A percentile compares a stretch with the other conserved stretches of the same genome.
Evolutionary conservation across 1,140 invertebrate species (phyloP).

Genomic region (Atta cephalotes): DNA sequence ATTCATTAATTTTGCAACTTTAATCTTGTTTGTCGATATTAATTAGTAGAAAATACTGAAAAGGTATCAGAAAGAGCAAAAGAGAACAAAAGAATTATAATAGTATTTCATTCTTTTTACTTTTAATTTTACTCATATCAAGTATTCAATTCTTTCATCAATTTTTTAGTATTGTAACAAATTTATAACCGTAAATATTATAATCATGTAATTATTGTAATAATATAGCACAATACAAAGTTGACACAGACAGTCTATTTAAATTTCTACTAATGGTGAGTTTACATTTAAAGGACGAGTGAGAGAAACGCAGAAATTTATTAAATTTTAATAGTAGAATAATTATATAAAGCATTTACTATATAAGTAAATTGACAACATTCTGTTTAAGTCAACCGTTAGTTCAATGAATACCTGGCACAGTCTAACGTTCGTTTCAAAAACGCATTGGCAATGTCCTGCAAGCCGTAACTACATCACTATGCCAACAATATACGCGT

Average conservation of each 20-base stretch:
- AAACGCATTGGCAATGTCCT: constrained; percentile 19
- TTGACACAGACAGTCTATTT: too few species aligned
- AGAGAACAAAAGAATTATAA: too few species aligned
- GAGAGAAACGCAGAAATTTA: not conserved
- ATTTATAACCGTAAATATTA: too few species aligned
- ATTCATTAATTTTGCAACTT: too few species aligned
- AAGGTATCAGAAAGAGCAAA: too few species aligned
- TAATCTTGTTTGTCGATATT: too few species aligned
- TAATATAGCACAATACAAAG: too few species aligned
- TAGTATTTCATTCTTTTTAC: too few species aligned
- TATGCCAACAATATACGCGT: not conserved
- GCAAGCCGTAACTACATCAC: not conserved
- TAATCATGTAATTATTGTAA: too few species aligned
- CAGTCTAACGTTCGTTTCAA: constrained; percentile 13
- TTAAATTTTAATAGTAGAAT: constrained; percentile 33
- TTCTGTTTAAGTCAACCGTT: not conserved
- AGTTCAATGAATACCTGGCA: constrained; percentile 2
- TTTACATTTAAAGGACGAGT: not conserved
- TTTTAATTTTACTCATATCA: too few species aligned
- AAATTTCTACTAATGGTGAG: not conserved
- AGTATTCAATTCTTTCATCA: too few species aligned
- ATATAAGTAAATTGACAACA: not conserved
- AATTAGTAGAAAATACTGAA: not conserved
- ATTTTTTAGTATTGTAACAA: too few species aligned
- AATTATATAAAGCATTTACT: not conserved